Evolutionary conservation across 2,113 vertebrate genomes (phyloP).

Genomic region (Axis porcinus): DNA sequence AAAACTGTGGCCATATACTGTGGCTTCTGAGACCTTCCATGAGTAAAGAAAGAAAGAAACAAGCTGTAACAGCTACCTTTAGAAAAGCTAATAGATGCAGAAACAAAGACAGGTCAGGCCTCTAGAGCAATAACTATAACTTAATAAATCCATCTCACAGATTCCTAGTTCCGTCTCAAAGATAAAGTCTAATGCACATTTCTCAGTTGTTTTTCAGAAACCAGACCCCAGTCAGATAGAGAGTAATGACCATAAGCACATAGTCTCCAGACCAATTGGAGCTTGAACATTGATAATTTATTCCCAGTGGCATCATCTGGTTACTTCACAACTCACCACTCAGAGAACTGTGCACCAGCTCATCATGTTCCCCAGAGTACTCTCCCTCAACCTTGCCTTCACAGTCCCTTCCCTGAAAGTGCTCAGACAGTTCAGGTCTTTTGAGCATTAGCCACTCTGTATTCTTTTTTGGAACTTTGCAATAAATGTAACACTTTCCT

Average conservation of each 20-base stretch:
- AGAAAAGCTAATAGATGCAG: not conserved
- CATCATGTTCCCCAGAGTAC: not conserved
- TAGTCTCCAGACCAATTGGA: not conserved
- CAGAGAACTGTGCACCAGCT: not conserved
- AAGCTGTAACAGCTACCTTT: not conserved
- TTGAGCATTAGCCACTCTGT: not conserved
- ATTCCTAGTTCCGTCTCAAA: not conserved
- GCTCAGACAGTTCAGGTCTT: not conserved
- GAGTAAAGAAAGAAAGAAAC: not conserved
- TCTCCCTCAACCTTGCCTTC: not conserved
- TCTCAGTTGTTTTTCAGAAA: not conserved
- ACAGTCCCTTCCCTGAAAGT: not conserved
- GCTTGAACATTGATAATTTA: not conserved
- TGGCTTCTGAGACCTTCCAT: not conserved
- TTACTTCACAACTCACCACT: not conserved
- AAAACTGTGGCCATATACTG: not conserved
- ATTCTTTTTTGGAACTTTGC: not conserved
- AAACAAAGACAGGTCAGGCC: not conserved
- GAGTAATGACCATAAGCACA: not conserved
- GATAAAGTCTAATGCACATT: not conserved
- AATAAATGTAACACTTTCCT: not conserved
- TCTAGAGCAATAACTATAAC: not conserved
- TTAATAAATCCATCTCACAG: not conserved
- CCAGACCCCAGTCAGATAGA: not conserved
- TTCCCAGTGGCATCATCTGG: not conserved